Percentiles rank a stretch among this genome's conserved stretches.
Conservation (phyloP, 1,140 invertebrate species). For the Ptiloglossa arizonensis region DNA sequence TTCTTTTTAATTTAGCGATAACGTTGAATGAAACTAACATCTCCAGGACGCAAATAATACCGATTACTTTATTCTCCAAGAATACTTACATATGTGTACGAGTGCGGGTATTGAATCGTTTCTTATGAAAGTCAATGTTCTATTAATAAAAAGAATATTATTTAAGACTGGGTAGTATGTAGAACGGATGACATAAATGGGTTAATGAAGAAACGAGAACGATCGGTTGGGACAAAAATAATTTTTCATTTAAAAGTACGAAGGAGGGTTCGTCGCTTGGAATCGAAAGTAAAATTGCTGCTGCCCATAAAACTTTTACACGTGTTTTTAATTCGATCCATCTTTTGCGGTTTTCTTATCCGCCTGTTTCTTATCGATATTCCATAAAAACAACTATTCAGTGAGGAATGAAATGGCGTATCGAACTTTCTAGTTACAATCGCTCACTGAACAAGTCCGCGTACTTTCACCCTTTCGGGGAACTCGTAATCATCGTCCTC, state of each 20-base stretch:
- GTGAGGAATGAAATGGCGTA: neutral
- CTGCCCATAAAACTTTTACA: neutral
- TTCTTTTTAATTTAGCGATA: no score
- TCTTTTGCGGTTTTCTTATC: neutral
- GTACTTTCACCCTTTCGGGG: conserved; percentile 15
- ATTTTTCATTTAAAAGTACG: neutral
- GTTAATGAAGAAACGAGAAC: no score
- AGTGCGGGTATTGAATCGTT: no score
- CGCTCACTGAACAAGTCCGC: neutral
- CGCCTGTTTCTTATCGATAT: neutral
- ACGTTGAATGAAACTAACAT: no score
- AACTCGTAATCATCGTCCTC: neutral
- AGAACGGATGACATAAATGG: no score
- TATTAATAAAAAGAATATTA: no score
- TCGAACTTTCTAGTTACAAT: conserved; percentile 24
- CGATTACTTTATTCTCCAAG: no score
- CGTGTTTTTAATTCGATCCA: neutral
- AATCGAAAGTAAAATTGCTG: neutral
- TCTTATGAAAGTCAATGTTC: no score
- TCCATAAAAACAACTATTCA: neutral
- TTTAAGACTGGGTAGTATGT: no score
- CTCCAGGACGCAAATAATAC: no score
- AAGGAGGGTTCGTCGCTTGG: neutral
- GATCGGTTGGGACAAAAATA: no score
- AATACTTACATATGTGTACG: no score